A percentile compares a stretch with the other conserved stretches of the same genome.
phyloP scores from a whole-genome alignment of 2,888 invertebrate species.

The Epinotia nisella region DNA sequence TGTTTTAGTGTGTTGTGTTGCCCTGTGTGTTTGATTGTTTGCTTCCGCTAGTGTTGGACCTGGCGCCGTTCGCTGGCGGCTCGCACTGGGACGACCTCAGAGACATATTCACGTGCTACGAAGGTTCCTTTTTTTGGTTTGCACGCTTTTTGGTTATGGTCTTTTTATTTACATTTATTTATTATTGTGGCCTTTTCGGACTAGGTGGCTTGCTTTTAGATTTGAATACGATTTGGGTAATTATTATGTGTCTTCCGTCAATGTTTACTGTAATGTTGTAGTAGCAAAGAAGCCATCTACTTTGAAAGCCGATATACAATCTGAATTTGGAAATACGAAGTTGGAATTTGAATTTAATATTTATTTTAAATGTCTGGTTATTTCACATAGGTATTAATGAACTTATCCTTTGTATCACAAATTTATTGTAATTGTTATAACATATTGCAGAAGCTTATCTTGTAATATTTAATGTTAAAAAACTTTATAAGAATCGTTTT shows the following conservation, averaged over 20 bases:
- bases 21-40: slow-evolving; percentile 11
- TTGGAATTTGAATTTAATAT: not conserved
- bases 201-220: not conserved
- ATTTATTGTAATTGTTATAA: no score
- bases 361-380: no score
- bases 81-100: slow-evolving; percentile 71
- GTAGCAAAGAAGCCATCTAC: not conserved
- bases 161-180: slow-evolving; percentile 14
- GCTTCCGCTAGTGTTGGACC: slow-evolving; percentile 12
- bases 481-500: no score
- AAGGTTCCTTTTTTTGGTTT: slow-evolving; percentile 53
- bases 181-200: not conserved
- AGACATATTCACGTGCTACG: slow-evolving; percentile 64
- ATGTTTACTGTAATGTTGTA: not conserved
- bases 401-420: no score
- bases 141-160: slow-evolving; percentile 41
- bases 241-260: no score
- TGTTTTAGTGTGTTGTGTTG: slow-evolving; percentile 8
- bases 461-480: no score
- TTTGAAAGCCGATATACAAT: not conserved
- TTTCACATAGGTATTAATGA: no score
- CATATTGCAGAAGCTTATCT: no score
- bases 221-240: not conserved
- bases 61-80: slow-evolving; percentile 41
- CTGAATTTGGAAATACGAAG: no score